Conservation (phyloP, 2,888 invertebrate genomes). For the Cantharis rustica region DNA sequence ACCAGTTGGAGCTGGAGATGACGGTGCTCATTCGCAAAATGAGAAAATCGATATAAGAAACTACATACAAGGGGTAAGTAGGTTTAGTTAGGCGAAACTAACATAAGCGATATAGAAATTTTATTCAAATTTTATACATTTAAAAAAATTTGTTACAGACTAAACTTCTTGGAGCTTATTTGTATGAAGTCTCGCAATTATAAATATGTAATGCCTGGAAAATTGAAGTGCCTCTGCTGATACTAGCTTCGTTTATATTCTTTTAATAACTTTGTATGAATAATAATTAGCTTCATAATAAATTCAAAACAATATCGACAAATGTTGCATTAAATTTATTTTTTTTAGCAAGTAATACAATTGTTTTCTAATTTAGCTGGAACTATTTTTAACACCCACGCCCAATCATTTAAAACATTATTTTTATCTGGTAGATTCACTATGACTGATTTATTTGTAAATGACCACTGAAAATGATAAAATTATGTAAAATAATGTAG, state of each 20-base stretch:
- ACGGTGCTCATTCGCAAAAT: constrained; percentile 98
- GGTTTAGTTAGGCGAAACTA: neutral
- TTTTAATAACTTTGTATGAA: neutral
- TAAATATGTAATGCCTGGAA: constrained; percentile 3
- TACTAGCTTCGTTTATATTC: neutral
- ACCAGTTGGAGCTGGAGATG: constrained; percentile 94
- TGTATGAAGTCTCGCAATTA: constrained; percentile 74
- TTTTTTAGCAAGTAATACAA: neutral
- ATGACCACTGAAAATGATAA: constrained; percentile 57
- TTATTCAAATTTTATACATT: neutral
- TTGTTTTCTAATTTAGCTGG: neutral
- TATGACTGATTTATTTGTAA: constrained; percentile 48
- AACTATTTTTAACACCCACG: constrained; percentile 56
- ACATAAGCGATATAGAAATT: neutral
- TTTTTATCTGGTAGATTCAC: constrained; percentile 55
- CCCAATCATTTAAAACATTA: constrained; percentile 51
- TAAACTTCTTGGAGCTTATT: constrained; percentile 88
- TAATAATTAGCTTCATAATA: neutral
- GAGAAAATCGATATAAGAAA: constrained; percentile 93
- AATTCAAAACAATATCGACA: neutral
- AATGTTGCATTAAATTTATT: neutral
- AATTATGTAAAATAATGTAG: neutral
- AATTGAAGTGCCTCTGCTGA: neutral
- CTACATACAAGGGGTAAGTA: constrained; percentile 90
- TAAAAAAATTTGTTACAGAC: constrained; percentile 67